Percentiles rank a stretch among this genome's conserved stretches.
Evolutionary conservation across 2,888 invertebrate genomes (phyloP).

Genomic region (Alentia gelatinosa): DNA sequence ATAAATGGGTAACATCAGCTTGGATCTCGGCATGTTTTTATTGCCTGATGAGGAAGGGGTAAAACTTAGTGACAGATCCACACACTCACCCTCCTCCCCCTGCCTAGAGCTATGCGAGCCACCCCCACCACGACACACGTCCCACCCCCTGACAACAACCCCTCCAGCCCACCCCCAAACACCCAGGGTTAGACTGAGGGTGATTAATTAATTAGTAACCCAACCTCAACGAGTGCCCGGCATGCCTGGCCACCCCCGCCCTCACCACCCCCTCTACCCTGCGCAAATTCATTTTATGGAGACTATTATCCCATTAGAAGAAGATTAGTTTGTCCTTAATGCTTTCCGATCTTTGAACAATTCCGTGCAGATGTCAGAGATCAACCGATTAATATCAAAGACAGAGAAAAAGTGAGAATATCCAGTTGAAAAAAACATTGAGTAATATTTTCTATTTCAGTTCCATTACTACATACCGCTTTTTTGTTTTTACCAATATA

Average conservation of each 20-base stretch:
- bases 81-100: not conserved
- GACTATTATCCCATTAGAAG: slow-evolving; percentile 29
- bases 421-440: no score
- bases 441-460: no score
- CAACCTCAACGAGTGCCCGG: not conserved
- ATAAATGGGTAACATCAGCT: no score
- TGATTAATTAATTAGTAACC: slow-evolving; percentile 42
- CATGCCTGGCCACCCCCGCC: not conserved
- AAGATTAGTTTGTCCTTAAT: slow-evolving; percentile 2
- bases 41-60: not conserved
- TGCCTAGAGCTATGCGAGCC: not conserved
- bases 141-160: not conserved
- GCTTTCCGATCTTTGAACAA: not conserved
- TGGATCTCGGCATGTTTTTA: not conserved
- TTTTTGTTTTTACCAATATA: no score
- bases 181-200: not conserved
- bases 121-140: not conserved
- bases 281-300: slow-evolving; percentile 6
- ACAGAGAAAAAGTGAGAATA: no score
- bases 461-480: no score
- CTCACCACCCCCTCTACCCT: not conserved
- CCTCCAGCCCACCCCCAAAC: not conserved
- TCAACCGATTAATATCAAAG: slow-evolving; percentile 1
- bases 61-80: not conserved
- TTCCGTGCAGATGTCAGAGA: not conserved